phyloP scores from a whole-genome alignment of 1,140 invertebrate species.

The Sinonovacula constricta region DNA sequence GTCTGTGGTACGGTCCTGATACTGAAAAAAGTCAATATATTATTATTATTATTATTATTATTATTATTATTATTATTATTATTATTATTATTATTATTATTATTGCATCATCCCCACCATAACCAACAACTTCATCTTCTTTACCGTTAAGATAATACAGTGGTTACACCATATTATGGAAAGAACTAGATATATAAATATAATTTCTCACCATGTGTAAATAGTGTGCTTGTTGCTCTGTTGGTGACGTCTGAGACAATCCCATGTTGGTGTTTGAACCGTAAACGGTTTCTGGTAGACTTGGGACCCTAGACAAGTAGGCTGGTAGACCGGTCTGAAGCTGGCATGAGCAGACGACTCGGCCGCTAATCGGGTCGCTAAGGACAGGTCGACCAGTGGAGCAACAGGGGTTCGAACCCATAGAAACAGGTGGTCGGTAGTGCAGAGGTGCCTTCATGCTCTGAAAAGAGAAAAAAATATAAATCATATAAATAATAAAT shows the following conservation, averaged over 20 bases:
- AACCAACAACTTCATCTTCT: no score
- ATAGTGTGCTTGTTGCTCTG: neutral
- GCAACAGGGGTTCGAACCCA: conserved; percentile 1
- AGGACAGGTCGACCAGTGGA: conserved; percentile 26
- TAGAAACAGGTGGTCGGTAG: neutral
- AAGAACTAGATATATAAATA: neutral
- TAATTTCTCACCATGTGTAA: neutral
- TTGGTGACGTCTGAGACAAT: neutral
- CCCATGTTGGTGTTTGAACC: neutral
- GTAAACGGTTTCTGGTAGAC: conserved; percentile 29
- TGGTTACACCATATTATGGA: neutral
- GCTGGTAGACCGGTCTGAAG: conserved; percentile 31
- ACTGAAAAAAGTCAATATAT: neutral
- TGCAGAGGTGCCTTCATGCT: conserved; percentile 20
- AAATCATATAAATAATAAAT: neutral
- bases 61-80: neutral
- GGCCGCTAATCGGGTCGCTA: conserved; percentile 25
- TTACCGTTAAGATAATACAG: no score
- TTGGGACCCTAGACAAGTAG: conserved; percentile 24
- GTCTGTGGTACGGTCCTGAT: neutral
- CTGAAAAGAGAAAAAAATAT: conserved; percentile 8
- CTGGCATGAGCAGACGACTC: conserved; percentile 40
- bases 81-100: neutral
- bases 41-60: neutral
- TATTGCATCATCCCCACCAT: neutral